Base-by-base conservation (phyloP, 2,113 vertebrate species). In the Periophthalmodon schlosseri region DNA sequence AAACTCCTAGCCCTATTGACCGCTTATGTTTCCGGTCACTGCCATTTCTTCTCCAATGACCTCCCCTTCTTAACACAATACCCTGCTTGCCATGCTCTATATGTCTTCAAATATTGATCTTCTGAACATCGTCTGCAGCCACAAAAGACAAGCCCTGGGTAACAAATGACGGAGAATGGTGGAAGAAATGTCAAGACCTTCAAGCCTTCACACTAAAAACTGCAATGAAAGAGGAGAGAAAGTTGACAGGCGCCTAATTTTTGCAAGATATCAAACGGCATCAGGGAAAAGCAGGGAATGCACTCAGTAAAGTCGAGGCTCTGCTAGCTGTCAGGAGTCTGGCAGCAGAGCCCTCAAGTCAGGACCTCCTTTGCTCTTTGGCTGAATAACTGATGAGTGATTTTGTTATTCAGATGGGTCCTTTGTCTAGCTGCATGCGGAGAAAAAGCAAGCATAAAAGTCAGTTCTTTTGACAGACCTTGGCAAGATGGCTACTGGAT, bases 51-150 rank as follows among this genome's bases (percentile, higher is more conserved):
- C 68, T 58, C 61, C 49, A 28, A 70, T 70, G 79, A 86, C 84
- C 86, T 47, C 70, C 54, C 82, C 14, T 28, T 75, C 58, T 10
- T 66, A 1, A 56, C 76, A 86, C 87, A 82, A 87, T 74, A 68
- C 23, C 68, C 44, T 28, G 16, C 82, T 82, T 67, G 69, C 69
- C 84, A 79, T 79, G 91, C 89, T 90, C 90, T 78, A 88, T 74
- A 86, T 87, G 71, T 86, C 85, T 85, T 81, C 84, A 89, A 89
- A 89, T 88, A 91, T 88, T 80, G 87, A 93, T 90, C 76, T 64
- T 70, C 34, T 23, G 56, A n/a, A 75, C 16, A 71, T 77, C 73
- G 57, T 79, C 78, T 47, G 75, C 79, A 54, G 49, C 2, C 72
- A 81, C 68, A 67, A 70, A 76, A 63, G 64, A 14, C 47, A 14